Evolutionary conservation across 2,797 vertebrate species (phyloP).

Genomic region (Eurystomus glaucurus): DNA sequence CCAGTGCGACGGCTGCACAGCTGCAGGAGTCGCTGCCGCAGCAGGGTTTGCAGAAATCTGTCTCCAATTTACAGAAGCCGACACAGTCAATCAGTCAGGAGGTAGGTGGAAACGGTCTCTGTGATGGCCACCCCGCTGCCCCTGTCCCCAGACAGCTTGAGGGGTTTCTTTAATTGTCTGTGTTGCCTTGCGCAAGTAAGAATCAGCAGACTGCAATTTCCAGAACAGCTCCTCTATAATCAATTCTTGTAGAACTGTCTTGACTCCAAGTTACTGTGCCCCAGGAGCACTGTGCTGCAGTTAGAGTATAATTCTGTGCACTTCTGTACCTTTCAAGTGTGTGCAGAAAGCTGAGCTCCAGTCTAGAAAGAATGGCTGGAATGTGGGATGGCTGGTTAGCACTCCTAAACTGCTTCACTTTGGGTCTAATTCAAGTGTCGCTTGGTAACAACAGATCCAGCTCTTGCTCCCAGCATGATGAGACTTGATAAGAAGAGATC

Average conservation of each 20-base stretch:
- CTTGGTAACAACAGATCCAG: not conserved
- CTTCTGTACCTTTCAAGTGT: not conserved
- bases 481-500: not conserved
- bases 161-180: constrained; percentile 7
- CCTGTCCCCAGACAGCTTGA: not conserved
- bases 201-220: not conserved
- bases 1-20: constrained; percentile 95
- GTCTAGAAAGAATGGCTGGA: not conserved
- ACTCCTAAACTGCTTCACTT: not conserved
- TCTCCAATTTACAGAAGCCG: constrained; percentile 99
- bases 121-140: not conserved
- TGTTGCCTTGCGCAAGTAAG: not conserved
- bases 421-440: not conserved
- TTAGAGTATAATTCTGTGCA: not conserved
- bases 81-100: constrained; percentile 93
- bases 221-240: not conserved
- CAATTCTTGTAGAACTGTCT: not conserved
- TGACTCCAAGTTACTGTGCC: not conserved
- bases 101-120: constrained; percentile 80
- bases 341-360: not conserved
- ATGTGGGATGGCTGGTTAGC: constrained; percentile 13
- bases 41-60: constrained; percentile 99
- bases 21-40: constrained; percentile 97
- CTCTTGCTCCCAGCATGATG: not conserved
- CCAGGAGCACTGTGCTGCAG: not conserved